A percentile compares a stretch with the other conserved stretches of the same genome.
Evolutionary conservation across 1,140 invertebrate genomes (phyloP).

Genomic region (Diorhabda carinulata): DNA sequence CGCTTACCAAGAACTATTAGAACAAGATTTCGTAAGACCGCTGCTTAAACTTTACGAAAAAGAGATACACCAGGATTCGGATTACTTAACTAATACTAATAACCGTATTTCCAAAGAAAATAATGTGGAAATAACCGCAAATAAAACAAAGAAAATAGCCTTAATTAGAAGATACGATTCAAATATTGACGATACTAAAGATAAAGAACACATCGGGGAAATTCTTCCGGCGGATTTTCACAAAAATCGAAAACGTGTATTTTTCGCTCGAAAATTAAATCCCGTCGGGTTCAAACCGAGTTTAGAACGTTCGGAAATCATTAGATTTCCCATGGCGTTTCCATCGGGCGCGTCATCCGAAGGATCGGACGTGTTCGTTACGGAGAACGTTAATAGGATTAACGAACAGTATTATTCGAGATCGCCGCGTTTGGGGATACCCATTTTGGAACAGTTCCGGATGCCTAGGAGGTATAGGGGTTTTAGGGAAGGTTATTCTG

Average conservation of each 20-base stretch:
- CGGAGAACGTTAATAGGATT: constrained; percentile 7
- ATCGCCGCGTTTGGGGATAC: constrained; percentile 21
- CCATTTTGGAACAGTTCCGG: constrained; percentile 30
- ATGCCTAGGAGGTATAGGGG: constrained; percentile 38
- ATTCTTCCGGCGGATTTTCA: constrained; percentile 41
- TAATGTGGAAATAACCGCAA: constrained; percentile 34
- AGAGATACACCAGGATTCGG: constrained; percentile 28
- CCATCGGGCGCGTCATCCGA: constrained; percentile 28
- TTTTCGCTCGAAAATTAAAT: not conserved
- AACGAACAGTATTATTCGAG: constrained; percentile 6
- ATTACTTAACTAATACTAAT: constrained; percentile 26
- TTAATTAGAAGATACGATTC: constrained; percentile 39
- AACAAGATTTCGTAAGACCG: constrained; percentile 43
- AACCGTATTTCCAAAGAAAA: constrained; percentile 43
- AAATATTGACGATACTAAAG: constrained; percentile 24
- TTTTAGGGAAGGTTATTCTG: constrained; percentile 24
- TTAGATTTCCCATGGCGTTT: constrained; percentile 31
- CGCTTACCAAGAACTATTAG: constrained; percentile 39
- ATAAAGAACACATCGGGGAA: constrained; percentile 45
- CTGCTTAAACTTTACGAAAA: constrained; percentile 40
- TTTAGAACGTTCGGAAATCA: constrained; percentile 11
- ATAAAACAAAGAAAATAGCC: constrained; percentile 34
- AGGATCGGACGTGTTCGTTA: constrained; percentile 20
- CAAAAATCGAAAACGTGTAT: constrained; percentile 6
- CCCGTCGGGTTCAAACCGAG: not conserved